These are phyloP conservation scores for Vanessa atalanta DNA, from an alignment of 1,140 invertebrate species.

Conservation along the genomic window DNA sequence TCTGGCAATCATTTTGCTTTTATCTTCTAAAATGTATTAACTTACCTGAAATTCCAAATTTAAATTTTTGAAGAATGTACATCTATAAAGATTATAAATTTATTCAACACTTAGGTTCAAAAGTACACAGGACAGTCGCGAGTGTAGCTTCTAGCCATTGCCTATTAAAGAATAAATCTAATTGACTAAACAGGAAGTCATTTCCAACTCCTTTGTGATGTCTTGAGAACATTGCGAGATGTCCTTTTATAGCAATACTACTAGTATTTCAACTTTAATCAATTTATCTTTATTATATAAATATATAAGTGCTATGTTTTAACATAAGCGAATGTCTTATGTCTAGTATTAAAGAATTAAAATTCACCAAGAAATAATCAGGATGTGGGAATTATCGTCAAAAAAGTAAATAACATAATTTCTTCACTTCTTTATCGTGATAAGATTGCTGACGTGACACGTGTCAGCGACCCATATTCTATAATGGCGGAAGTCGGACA, in stretches of 20 bases:
- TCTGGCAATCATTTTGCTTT: too few species aligned
- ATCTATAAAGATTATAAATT: too few species aligned
- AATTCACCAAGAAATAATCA: too few species aligned
- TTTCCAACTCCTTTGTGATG: conserved; percentile 10
- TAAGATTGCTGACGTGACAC: conserved; percentile 28
- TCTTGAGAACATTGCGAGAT: conserved; percentile 2
- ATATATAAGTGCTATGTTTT: neutral
- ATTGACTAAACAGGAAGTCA: conserved; percentile 23
- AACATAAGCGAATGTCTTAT: too few species aligned
- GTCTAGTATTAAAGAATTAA: too few species aligned
- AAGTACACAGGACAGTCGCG: neutral
- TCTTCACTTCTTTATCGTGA: conserved; percentile 12
- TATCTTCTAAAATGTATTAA: too few species aligned
- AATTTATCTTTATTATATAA: neutral
- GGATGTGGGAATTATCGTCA: neutral
- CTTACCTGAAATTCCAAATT: too few species aligned
- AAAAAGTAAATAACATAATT: neutral
- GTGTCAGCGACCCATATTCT: conserved; percentile 50
- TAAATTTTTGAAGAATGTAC: too few species aligned
- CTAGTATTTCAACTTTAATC: neutral
- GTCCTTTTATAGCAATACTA: conserved; percentile 16
- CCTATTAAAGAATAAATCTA: conserved; percentile 2
- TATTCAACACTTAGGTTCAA: neutral
- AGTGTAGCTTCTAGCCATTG: neutral
- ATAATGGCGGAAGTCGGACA: conserved; percentile 50